Evolutionary conservation across 2,113 vertebrate species (phyloP).

Genomic region (Neodontobutis hainanensis): DNA sequence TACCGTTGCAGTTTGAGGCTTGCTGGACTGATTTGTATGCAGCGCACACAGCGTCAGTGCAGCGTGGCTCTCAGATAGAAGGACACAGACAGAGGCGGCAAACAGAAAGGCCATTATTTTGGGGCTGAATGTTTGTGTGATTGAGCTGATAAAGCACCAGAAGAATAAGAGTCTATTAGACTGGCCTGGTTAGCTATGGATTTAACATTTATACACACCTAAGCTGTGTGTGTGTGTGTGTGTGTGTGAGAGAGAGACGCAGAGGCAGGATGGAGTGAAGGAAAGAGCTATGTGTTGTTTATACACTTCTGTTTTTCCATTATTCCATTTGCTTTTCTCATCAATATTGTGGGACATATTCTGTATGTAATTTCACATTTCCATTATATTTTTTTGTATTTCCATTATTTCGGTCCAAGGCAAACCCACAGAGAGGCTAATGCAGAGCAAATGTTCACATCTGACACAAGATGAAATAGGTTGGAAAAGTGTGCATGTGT

Average conservation of each 20-base stretch:
- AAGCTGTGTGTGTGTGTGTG: conserved; percentile 18
- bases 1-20: conserved; percentile 33
- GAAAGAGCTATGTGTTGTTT: conserved; percentile 44
- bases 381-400: conserved; percentile 73
- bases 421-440: conserved; percentile 67
- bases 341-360: conserved; percentile 51
- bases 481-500: conserved; percentile 34
- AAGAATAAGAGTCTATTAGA: conserved; percentile 73
- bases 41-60: conserved; percentile 48
- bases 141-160: conserved; percentile 74
- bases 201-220: conserved; percentile 67
- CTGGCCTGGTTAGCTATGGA: conserved; percentile 70
- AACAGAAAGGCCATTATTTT: conserved; percentile 77
- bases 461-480: conserved; percentile 69
- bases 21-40: conserved; percentile 65
- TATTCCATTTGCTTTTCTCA: conserved; percentile 69
- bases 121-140: conserved; percentile 71
- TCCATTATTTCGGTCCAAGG: conserved; percentile 70
- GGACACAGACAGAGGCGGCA: conserved; percentile 42
- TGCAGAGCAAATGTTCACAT: conserved; percentile 72
- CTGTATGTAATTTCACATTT: conserved; percentile 70
- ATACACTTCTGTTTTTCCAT: conserved; percentile 65
- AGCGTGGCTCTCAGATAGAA: conserved; percentile 50
- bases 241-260: conserved; percentile 34
- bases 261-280: conserved; percentile 25